These are phyloP conservation scores for Muschampia plurimacula DNA, from an alignment of 2,888 invertebrate species.

Conservation along the genomic window DNA sequence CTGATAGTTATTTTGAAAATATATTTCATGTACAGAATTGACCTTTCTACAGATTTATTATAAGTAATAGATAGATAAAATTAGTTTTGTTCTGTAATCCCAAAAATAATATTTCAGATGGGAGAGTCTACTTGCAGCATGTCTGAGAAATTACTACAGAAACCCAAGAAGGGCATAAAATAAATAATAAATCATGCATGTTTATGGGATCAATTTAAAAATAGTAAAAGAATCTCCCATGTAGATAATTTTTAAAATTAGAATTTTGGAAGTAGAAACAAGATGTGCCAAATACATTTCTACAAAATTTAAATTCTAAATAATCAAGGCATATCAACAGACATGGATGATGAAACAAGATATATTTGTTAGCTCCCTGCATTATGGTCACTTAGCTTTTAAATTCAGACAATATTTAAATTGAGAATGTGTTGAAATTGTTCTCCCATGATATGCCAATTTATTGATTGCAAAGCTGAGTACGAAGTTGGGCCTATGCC, in stretches of 20 bases:
- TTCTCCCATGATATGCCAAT: constrained; percentile 18
- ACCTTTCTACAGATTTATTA: no score
- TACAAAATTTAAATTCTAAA: constrained; percentile 4
- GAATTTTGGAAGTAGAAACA: constrained; percentile 13
- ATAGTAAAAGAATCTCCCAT: constrained; percentile 52
- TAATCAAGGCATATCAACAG: constrained; percentile 30
- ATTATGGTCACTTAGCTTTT: constrained; percentile 67
- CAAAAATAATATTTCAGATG: constrained; percentile 42
- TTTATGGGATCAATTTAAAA: constrained; percentile 75
- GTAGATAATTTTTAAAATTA: constrained; percentile 33
- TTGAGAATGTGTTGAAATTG: constrained; percentile 2
- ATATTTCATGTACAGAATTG: no score
- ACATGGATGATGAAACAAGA: constrained; percentile 2
- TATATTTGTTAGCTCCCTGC: background rate
- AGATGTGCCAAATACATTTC: constrained; percentile 29
- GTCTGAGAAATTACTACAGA: constrained; percentile 49
- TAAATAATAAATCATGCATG: constrained; percentile 25
- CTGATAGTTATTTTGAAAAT: no score
- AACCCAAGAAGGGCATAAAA: constrained; percentile 38
- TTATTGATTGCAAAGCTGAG: constrained; percentile 49
- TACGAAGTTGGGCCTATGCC: constrained; percentile 61
- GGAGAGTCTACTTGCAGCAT: constrained; percentile 36
- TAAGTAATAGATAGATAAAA: no score
- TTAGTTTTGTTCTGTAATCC: background rate
- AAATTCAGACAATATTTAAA: constrained; percentile 3